phyloP scores from a whole-genome alignment of 1,140 invertebrate genomes.

The Marisa cornuarietis region DNA sequence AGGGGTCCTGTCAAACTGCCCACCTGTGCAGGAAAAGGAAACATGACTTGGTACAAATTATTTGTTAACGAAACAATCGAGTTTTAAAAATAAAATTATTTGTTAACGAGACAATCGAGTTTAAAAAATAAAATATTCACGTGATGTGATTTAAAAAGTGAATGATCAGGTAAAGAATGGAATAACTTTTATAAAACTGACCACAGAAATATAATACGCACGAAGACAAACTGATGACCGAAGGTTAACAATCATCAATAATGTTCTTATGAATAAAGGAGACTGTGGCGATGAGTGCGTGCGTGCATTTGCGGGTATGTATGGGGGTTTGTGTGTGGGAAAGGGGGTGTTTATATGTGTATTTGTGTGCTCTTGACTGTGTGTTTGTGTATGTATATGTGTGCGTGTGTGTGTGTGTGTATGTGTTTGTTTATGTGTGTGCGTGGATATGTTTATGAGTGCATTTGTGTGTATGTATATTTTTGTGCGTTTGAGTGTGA shows the following conservation, averaged over 20 bases:
- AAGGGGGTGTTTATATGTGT: background rate
- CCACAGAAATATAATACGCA: too few species aligned
- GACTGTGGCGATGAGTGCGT: background rate
- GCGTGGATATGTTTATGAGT: too few species aligned
- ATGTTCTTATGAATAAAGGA: background rate
- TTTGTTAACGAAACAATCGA: background rate
- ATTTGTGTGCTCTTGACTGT: too few species aligned
- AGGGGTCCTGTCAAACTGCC: too few species aligned
- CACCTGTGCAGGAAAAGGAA: too few species aligned
- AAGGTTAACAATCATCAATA: too few species aligned
- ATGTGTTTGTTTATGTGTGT: background rate
- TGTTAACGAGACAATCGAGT: background rate
- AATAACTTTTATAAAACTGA: too few species aligned
- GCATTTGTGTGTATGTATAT: background rate
- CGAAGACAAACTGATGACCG: too few species aligned
- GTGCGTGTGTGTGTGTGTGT: conserved; percentile 1
- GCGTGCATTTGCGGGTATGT: background rate
- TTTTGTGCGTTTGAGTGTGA: background rate
- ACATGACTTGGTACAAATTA: background rate
- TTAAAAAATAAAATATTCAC: background rate
- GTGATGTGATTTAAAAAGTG: too few species aligned
- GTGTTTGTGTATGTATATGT: background rate
- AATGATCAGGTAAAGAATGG: too few species aligned
- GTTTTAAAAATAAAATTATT: background rate
- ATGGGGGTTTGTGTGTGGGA: background rate